Base-by-base conservation (phyloP, 2,113 vertebrate species). In the Tachuris rubrigastra region DNA sequence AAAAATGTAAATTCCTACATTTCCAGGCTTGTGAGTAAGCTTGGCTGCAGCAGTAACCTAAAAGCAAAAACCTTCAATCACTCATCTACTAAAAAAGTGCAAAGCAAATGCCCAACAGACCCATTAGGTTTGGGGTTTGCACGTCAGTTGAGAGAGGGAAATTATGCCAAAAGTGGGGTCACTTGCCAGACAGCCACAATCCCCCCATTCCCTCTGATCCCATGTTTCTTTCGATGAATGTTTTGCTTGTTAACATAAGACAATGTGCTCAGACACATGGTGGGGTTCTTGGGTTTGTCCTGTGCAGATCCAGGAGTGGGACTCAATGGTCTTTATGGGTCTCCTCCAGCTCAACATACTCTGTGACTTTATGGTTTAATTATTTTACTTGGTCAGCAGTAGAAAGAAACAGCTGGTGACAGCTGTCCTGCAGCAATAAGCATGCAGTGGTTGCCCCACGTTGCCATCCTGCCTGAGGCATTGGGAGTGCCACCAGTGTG, bases 361-460 rank as follows among this genome's bases (percentile, higher is more conserved):
- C 4, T 62, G 30, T 35, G 41, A 47, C 20, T 76, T 89, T 19
- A 31, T 41, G 47, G 31, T 68, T 63, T 44, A 35, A 59, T 53
- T 55, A 5, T 35, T 72, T 67, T 62, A 6, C 27, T 93, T 44
- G 19, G 33, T 41, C 59, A 56, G 50, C 11, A 42, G 59, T 79
- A 93, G 58, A 82, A 87, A 63, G 63, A 74, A 27, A 5, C 14
- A 49, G 18, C 12, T 33, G 35, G 35, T 0, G 0, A 20, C 28
- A 62, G 46, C n/a, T 65, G 5, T 62, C 31, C 37, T 60, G 42
- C 25, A 73, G 41, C 33, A 42, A 14, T 22, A 14, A 74, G 20
- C n/a, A 8, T 21, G 27, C 11, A n/a, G 11, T 2, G 1, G 47
- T 71, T 44, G 31, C 44, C 49, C 15, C 11, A 14, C 0, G 0